Evolutionary conservation across 2,797 vertebrate species (phyloP).

Genomic region (Muscicapa striata): DNA sequence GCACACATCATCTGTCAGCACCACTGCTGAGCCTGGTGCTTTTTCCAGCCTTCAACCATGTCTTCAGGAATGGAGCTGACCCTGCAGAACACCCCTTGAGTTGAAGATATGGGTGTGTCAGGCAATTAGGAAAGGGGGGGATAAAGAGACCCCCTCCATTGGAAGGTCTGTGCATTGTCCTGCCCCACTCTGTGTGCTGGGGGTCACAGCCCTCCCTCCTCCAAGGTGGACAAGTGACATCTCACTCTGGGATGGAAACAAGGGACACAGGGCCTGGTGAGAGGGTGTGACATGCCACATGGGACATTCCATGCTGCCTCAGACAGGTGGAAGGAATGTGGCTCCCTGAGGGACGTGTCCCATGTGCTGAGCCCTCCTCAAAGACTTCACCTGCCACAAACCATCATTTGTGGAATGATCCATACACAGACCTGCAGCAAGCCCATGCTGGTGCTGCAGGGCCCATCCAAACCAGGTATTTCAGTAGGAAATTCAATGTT

Average conservation of each 20-base stretch:
- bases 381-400: neutral
- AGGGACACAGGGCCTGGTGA: neutral
- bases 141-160: rapidly evolving
- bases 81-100: neutral
- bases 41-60: constrained; percentile 56
- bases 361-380: neutral
- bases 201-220: neutral
- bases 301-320: rapidly evolving
- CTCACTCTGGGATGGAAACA: neutral
- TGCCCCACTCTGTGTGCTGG: neutral
- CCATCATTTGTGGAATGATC: neutral
- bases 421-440: neutral
- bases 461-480: neutral
- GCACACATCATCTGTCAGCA: constrained; percentile 81
- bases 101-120: neutral
- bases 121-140: neutral
- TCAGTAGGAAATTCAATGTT: neutral
- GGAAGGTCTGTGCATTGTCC: neutral
- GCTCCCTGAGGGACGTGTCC: neutral
- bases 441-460: rapidly evolving
- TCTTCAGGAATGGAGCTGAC: constrained; percentile 71
- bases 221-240: rapidly evolving
- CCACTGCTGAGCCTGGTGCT: constrained; percentile 77
- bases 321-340: neutral
- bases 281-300: rapidly evolving